Base-by-base conservation (phyloP, 2,888 invertebrate genomes). In the Apotomis turbidana region DNA sequence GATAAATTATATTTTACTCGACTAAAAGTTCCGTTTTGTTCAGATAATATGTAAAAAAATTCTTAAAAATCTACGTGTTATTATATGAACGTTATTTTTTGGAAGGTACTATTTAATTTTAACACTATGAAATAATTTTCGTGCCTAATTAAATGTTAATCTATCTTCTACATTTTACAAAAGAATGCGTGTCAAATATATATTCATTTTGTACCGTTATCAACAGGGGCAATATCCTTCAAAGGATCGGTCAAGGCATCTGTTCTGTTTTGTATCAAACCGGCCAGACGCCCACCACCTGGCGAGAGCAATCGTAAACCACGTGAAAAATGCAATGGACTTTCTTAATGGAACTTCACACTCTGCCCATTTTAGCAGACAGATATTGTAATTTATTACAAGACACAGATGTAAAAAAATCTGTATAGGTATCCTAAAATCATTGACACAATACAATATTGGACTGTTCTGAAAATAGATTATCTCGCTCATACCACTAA, bases 251-350 rank as follows among this genome's bases (percentile, higher is more conserved):
- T 59, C 59, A 62, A 27, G 60, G 67, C 71, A 68, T 62, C 57
- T 68, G 67, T 71, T 62, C 61, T 68, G 67, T 68, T 67, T 71
- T 60, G 49, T 57, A 51, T 57, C 49, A 57, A 71, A 71, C 71
- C 71, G 51, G 71, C 71, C 61, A 13, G 57, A 55, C 71, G 61
- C 67, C 71, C 67, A 68, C 71, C 71, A 55, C 71, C 71, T 71
- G 67, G 67, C 64, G 51, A 27, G 55, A 27, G 51, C 57, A 27
- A 51, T 70, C 63, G 57, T 70, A 58, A 70, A 57, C 3, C 70
- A 63, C 52, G 15, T 41, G 49, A 57, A 51, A 70, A 63, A 58
- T 70, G 57, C 63, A 51, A 46, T 27, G 15, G 41, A n/a, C 62
- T 60, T 70, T 59, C 51, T 70, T 59, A 58, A 58, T 59, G 27